Conservation (phyloP, 2,797 vertebrate species). For the Lutjanus campechanus region DNA sequence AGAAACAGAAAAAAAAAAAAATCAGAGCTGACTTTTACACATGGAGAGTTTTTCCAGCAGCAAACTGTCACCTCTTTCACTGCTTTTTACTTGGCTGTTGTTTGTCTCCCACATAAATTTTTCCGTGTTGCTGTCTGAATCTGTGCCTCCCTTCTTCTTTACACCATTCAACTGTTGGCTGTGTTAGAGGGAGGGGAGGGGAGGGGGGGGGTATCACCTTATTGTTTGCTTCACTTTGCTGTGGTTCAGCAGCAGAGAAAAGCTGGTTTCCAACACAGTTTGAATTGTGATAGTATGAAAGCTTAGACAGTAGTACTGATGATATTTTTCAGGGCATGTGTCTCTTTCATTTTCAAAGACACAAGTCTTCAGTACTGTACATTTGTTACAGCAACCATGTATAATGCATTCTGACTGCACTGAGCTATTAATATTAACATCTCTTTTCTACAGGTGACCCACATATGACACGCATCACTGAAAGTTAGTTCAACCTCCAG, state of each 20-base stretch:
- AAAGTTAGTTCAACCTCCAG: slow-evolving; percentile 31
- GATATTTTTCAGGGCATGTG: slow-evolving; percentile 29
- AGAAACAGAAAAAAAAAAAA: background rate
- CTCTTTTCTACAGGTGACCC: slow-evolving; percentile 31
- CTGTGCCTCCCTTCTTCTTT: slow-evolving; percentile 35
- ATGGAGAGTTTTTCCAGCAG: slow-evolving; percentile 39
- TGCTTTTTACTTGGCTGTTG: slow-evolving; percentile 47
- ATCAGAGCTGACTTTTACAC: slow-evolving; percentile 55
- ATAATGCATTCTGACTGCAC: slow-evolving; percentile 14
- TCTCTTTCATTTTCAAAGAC: slow-evolving; percentile 33
- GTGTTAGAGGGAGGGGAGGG: slow-evolving; percentile 3
- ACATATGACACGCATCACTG: slow-evolving; percentile 23
- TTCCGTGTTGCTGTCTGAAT: slow-evolving; percentile 50
- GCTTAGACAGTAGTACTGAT: slow-evolving; percentile 21
- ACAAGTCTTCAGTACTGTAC: slow-evolving; percentile 8
- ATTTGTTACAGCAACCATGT: slow-evolving; percentile 27
- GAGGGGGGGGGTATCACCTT: background rate
- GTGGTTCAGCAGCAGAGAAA: slow-evolving; percentile 23
- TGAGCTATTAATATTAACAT: slow-evolving; percentile 46
- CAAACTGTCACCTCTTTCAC: slow-evolving; percentile 61
- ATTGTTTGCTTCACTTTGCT: slow-evolving; percentile 46
- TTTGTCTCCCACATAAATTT: slow-evolving; percentile 56
- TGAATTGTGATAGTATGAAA: slow-evolving; percentile 26
- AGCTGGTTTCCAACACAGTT: slow-evolving; percentile 25
- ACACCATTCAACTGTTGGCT: slow-evolving; percentile 22